phyloP scores from a whole-genome alignment of 2,113 vertebrate genomes.

The Lasiurus borealis region DNA sequence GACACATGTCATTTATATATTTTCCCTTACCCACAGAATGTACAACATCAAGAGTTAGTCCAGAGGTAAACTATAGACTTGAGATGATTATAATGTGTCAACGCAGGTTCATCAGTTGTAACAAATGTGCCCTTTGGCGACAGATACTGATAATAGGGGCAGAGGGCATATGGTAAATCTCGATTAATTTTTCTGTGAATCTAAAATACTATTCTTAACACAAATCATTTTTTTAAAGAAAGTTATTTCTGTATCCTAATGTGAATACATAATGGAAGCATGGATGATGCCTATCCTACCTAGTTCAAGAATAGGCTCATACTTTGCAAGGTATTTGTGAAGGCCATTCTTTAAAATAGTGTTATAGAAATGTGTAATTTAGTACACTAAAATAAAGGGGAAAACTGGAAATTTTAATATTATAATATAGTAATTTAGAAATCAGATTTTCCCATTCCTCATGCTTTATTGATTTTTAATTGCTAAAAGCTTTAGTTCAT shows the following conservation, averaged over 20 bases:
- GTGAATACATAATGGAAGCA: background rate
- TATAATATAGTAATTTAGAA: background rate
- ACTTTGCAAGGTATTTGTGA: background rate
- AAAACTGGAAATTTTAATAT: background rate
- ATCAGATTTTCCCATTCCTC: background rate
- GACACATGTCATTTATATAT: background rate
- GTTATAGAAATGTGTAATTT: background rate
- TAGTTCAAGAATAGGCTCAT: background rate
- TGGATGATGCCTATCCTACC: background rate
- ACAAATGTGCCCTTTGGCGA: background rate
- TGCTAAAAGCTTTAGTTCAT: background rate
- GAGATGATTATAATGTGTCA: background rate
- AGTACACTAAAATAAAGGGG: background rate
- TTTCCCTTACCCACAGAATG: background rate
- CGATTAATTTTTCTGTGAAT: background rate
- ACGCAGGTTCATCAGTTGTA: background rate
- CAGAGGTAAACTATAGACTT: background rate
- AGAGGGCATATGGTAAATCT: background rate
- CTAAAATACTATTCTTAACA: background rate
- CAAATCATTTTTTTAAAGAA: background rate
- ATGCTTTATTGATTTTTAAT: background rate
- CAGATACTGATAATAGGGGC: no score
- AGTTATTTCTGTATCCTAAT: background rate
- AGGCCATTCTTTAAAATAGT: background rate
- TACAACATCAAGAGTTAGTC: background rate